Evolutionary conservation across 2,888 invertebrate genomes (phyloP), one percentile per base, ranked within the genome.

Genomic region (Sympetrum striolatum): DNA sequence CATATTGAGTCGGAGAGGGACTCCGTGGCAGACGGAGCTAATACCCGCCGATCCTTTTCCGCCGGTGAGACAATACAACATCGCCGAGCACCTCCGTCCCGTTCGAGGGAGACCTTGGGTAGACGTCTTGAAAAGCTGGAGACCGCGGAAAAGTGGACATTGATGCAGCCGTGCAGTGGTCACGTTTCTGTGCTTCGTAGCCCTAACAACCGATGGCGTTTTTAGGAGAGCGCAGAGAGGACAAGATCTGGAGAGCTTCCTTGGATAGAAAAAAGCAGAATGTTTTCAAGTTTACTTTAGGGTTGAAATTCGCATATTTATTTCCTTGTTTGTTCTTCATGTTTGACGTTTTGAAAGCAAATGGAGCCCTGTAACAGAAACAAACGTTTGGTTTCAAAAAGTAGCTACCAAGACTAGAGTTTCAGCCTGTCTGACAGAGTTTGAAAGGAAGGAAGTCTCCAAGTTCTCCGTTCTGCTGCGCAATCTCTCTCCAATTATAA

Each of bases 1-100:
- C 86, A 86, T 86, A 86, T 86, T 86, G 86, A 86, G 86, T 60
- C 37, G 58, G 58, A 60, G 64, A 82, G 86, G 37, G 60, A 37
- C 39, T 37, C 37, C 22, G 86, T n/a, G 60, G 37, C 58, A 58
- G 35, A 60, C 35, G 60, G 60, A 60, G 39, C 25, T 8, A 25
- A 14, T 60, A 37, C 3, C 60, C 37, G 31, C 35, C 35, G 35
- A 58, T 35, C 31, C 35, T 31, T 22, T 58, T 22, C 8, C 35
- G 35, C 35, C 25, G 35, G 53, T n/a, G 15, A 44, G 15, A 31
- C 31, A 15, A 18, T 15, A 58, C 2, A 31, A 8, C 22, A 31
- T 35, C 35, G 35, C 6, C 22, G 22, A 37, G 22, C n/a, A 12
- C n/a, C n/a, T 86, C 64, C 64, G 86, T 86, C 64, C 86, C 22